phyloP scores from a whole-genome alignment of 53 echinoderm and acorn worm species.

The Glandiceps talaboti region DNA sequence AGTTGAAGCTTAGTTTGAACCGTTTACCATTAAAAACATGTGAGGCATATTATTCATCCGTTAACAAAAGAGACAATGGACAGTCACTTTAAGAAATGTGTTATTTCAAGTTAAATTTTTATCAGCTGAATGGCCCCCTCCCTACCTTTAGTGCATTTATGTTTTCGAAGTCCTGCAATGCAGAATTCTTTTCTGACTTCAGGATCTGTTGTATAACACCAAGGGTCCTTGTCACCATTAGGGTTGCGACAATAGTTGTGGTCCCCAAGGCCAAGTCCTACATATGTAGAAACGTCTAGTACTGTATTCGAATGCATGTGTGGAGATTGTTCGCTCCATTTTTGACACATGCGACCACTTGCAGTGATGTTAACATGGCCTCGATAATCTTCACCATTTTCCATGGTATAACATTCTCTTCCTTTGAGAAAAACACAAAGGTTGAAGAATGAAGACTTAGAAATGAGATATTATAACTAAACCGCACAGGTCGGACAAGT shows the following conservation, averaged over 20 bases:
- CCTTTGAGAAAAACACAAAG: background rate
- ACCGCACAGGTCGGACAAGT: too few relatives aligned
- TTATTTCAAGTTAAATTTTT: too few relatives aligned
- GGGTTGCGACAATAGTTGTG: background rate
- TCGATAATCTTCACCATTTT: background rate
- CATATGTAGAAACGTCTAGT: background rate
- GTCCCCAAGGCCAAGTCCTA: background rate
- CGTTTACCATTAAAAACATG: too few relatives aligned
- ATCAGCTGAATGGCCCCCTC: too few relatives aligned
- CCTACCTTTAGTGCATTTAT: too few relatives aligned
- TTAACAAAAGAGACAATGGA: too few relatives aligned
- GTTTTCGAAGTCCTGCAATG: background rate
- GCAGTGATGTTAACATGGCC: background rate
- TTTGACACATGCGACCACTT: background rate
- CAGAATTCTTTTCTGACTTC: background rate
- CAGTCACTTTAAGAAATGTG: too few relatives aligned
- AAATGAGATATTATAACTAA: too few relatives aligned
- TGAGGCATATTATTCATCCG: too few relatives aligned
- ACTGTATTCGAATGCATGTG: background rate
- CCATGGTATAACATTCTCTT: background rate
- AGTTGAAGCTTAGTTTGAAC: too few relatives aligned
- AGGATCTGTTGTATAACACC: background rate
- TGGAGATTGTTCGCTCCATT: background rate
- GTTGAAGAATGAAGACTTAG: too few relatives aligned
- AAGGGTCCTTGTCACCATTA: background rate